Conservation (phyloP, 92 coral and sea anemone genomes). For the Parazoanthus darwini region DNA sequence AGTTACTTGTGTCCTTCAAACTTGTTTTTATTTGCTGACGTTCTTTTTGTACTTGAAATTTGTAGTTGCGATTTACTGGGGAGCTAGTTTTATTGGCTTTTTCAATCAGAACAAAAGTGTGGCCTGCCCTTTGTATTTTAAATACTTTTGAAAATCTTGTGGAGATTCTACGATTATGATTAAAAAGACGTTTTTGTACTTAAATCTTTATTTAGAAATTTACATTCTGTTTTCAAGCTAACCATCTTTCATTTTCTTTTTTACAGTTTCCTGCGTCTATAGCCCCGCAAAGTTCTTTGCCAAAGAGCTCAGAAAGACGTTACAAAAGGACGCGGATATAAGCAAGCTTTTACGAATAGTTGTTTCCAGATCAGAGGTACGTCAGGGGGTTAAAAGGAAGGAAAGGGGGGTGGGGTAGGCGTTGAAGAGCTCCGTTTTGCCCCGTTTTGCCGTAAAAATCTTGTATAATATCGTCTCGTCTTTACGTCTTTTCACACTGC, state of each 20-base stretch:
- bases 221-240: not conserved
- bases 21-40: not conserved
- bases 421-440: not conserved
- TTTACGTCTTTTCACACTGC: too few species aligned
- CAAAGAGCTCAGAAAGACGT: slow-evolving; percentile 51
- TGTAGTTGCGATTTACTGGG: too few species aligned
- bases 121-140: too few species aligned
- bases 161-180: too few species aligned
- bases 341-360: slow-evolving; percentile 16
- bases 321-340: slow-evolving; percentile 32
- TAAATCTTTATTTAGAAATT: too few species aligned
- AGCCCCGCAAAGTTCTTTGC: slow-evolving; percentile 74
- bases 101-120: too few species aligned
- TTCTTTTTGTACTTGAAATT: too few species aligned
- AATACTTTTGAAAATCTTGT: too few species aligned
- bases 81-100: too few species aligned
- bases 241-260: not conserved
- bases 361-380: slow-evolving; percentile 37
- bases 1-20: not conserved
- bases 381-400: not conserved
- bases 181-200: too few species aligned
- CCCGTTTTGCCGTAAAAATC: not conserved
- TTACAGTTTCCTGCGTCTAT: slow-evolving; percentile 62
- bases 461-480: too few species aligned
- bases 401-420: not conserved